Evolutionary conservation across 92 coral and sea anemone genomes (phyloP), one percentile per base, ranked within the genome.

Genomic region (Bergia sp.): DNA sequence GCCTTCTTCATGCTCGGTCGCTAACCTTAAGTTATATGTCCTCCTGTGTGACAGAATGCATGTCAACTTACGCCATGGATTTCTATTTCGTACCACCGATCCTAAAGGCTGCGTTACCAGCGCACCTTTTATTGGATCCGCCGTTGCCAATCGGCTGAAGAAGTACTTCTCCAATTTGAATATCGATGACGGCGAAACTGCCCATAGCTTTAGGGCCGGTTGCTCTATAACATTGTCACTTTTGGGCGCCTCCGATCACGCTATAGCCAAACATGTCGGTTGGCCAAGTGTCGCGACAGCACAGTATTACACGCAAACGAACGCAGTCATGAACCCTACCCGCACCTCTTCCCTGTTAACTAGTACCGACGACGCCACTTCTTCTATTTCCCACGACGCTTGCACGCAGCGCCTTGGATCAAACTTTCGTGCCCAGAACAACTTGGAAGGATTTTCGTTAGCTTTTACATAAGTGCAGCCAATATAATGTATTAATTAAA

Each of bases 101-200:
- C 72, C 58, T 11, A 86, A 85, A 42, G 94, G 91, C 37, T 81
- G 65, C 8, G 90, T 91, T 50, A 49, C 85, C 16, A 41, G 42
- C 87, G 29, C 71, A 36, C 92, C 92, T 76, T 93, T 91, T 44
- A 77, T 89, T n/a, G 85, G 93, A 1, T 89, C 93, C 45, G 92
- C 93, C 15, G 91, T 82, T 0, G 91, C 84, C 81, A 79, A 84
- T 53, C 81, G 92, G 16, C 81, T 91, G 44, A 37, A 67, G 55
- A 76, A 37, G 12, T 88, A 89, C 76, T 91, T 93, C 2, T 65
- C 44, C 76, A 71, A 82, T 38, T 75, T 69, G 20, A 78, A 83
- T 69, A 89, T 93, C 58, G 44, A 91, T 85, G 85, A 81, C 13
- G 95, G 95, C 0, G 93, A 91, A 40, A 73, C 95, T 29, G 67